Evolutionary conservation across 2,113 vertebrate species (phyloP).

Genomic region (Dicrurus megarhynchus): DNA sequence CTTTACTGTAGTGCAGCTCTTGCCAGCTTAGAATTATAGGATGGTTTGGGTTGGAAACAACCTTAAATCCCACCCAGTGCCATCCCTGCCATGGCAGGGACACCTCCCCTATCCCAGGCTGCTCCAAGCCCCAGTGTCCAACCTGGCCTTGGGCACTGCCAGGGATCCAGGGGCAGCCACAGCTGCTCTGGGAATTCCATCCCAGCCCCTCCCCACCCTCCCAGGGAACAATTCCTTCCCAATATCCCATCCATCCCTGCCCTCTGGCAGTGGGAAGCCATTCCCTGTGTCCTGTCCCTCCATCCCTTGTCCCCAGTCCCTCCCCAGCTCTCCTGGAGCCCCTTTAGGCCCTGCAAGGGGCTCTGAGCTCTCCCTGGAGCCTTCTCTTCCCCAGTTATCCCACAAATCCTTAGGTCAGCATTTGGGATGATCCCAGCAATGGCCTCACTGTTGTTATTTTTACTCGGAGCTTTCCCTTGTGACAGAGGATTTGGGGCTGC

Average conservation of each 20-base stretch:
- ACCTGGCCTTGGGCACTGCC: neutral
- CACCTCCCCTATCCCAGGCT: neutral
- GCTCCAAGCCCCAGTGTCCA: neutral
- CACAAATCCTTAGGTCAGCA: neutral
- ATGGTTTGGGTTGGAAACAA: neutral
- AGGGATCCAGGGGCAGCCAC: neutral
- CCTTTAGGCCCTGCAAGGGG: rapidly evolving
- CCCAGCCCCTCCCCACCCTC: neutral
- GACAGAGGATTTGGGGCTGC: neutral
- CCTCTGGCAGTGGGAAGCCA: neutral
- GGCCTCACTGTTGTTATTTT: neutral
- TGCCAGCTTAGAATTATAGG: neutral
- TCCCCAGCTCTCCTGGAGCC: neutral
- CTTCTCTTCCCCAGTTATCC: neutral
- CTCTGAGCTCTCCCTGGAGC: neutral
- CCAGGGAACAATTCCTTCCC: neutral
- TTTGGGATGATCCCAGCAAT: neutral
- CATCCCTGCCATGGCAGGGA: neutral
- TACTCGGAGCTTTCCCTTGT: neutral
- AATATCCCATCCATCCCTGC: rapidly evolving
- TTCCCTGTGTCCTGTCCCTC: neutral
- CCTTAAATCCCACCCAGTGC: neutral
- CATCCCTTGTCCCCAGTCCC: neutral
- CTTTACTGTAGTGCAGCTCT: neutral
- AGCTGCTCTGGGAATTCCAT: neutral